A percentile compares a stretch with the other conserved stretches of the same genome.
Conservation (phyloP, 1,140 invertebrate species). For the Papilio polyxenes region DNA sequence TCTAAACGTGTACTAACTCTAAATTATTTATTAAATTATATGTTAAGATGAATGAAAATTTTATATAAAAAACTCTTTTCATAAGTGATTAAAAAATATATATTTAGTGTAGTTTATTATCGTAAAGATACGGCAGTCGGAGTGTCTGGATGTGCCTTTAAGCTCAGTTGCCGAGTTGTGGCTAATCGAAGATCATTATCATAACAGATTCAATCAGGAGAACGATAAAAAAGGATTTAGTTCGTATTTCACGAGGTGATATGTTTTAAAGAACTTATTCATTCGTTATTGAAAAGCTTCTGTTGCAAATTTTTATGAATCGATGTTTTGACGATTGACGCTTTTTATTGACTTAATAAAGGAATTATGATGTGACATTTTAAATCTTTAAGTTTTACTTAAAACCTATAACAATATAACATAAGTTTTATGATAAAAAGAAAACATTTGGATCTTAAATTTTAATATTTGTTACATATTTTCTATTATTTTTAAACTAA, state of each 20-base stretch:
- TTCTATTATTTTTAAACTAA: neutral
- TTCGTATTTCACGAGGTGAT: constrained; percentile 33
- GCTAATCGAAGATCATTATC: constrained; percentile 77
- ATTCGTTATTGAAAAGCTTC: neutral
- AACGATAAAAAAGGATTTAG: constrained; percentile 75
- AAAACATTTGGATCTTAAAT: too few species aligned
- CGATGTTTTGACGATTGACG: too few species aligned
- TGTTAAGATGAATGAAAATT: too few species aligned
- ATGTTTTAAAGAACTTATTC: constrained; percentile 14
- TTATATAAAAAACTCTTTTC: too few species aligned
- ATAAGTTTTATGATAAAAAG: too few species aligned
- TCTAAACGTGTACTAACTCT: too few species aligned
- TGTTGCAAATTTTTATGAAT: neutral
- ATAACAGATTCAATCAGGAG: constrained; percentile 66
- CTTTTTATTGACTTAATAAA: neutral
- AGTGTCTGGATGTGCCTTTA: constrained; percentile 27
- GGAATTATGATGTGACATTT: too few species aligned
- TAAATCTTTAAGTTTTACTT: too few species aligned
- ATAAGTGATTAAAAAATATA: too few species aligned
- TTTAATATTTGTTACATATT: too few species aligned
- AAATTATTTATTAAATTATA: too few species aligned
- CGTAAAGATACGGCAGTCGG: constrained; percentile 28
- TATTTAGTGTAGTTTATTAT: neutral
- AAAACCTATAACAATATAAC: too few species aligned
- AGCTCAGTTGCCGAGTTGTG: constrained; percentile 36